A percentile compares a stretch with the other conserved stretches of the same genome.
These are phyloP conservation scores for Abrostola tripartita DNA, from an alignment of 2,888 invertebrate genomes.

Conservation along the genomic window DNA sequence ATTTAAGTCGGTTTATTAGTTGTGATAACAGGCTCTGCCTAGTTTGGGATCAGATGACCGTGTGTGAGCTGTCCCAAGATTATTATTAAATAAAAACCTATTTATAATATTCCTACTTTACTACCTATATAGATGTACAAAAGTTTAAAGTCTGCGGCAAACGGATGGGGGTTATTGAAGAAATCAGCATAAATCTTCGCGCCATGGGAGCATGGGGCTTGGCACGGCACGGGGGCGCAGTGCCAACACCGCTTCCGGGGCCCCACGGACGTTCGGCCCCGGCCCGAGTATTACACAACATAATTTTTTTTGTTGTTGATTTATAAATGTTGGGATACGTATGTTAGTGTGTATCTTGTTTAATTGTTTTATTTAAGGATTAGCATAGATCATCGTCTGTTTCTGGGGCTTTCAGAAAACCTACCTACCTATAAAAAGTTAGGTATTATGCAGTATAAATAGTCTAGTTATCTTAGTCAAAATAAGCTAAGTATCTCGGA, in stretches of 20 bases:
- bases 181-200: constrained; percentile 59
- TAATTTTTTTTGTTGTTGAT: constrained; percentile 39
- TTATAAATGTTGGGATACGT: constrained; percentile 27
- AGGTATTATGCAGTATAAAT: too few species aligned
- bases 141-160: constrained; percentile 17
- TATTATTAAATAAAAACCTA: too few species aligned
- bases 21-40: too few species aligned
- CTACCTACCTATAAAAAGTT: too few species aligned
- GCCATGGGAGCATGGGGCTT: constrained; percentile 40
- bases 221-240: constrained; percentile 45
- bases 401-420: too few species aligned
- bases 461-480: too few species aligned
- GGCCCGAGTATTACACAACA: constrained; percentile 39
- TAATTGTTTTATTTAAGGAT: background rate
- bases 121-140: too few species aligned
- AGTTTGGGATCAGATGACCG: too few species aligned
- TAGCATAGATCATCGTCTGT: background rate
- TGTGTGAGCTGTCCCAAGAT: too few species aligned
- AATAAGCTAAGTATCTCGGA: too few species aligned
- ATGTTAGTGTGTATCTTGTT: background rate
- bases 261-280: constrained; percentile 42
- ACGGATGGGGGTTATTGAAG: constrained; percentile 53
- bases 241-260: constrained; percentile 56
- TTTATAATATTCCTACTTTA: too few species aligned
- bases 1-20: too few species aligned